A percentile compares a stretch with the other conserved stretches of the same genome.
Conservation (phyloP, 2,888 invertebrate genomes). For the Torymus tubicola region DNA sequence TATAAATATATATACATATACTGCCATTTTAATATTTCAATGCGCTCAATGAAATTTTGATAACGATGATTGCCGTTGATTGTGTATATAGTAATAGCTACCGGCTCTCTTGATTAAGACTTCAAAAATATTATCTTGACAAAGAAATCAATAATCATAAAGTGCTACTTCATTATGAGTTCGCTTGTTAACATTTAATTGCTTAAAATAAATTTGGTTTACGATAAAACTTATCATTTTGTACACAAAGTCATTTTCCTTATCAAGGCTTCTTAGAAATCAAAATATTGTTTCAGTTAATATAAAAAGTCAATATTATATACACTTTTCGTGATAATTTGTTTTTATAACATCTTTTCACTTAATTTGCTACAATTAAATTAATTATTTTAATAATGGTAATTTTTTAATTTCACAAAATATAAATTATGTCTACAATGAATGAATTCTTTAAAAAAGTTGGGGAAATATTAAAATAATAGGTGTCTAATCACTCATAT, state of each 20-base stretch:
- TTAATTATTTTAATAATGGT: no score
- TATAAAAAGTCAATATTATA: slow-evolving; percentile 2
- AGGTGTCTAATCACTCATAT: no score
- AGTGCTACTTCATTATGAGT: slow-evolving; percentile 48
- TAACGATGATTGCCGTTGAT: slow-evolving; percentile 26
- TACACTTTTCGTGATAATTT: slow-evolving; percentile 24
- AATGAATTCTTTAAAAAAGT: no score
- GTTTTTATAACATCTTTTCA: no score
- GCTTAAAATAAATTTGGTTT: slow-evolving; percentile 51
- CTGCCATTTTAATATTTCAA: no score
- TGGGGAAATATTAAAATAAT: no score
- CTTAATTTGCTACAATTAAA: no score
- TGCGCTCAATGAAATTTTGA: background rate
- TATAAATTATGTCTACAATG: no score
- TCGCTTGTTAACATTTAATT: slow-evolving; percentile 48
- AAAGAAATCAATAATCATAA: slow-evolving; percentile 46
- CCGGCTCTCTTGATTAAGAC: slow-evolving; percentile 27
- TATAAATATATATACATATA: no score
- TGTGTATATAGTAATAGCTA: slow-evolving; percentile 14
- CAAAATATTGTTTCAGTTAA: slow-evolving; percentile 2
- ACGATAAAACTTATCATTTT: slow-evolving; percentile 36
- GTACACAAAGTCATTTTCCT: slow-evolving; percentile 25
- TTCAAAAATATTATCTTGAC: slow-evolving; percentile 42
- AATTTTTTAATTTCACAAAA: no score
- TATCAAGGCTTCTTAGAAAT: slow-evolving; percentile 32